These are phyloP conservation scores for Sebastes vulpes DNA, from an alignment of 2,797 vertebrate genomes.

Conservation along the genomic window DNA sequence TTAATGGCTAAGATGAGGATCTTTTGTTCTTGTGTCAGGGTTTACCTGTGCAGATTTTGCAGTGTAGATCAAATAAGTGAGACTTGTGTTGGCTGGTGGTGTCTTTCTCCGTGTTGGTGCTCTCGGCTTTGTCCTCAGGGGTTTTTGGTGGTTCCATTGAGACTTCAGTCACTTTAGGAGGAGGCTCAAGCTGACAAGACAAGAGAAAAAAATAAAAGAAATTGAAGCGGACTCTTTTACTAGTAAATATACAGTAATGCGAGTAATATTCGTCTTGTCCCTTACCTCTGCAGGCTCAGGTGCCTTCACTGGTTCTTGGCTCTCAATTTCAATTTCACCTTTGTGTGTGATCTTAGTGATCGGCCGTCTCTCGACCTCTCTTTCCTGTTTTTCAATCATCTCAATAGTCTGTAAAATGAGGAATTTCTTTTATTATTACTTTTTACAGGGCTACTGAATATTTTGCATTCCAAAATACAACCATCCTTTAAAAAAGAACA, in stretches of 20 bases:
- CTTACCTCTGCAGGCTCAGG: slow-evolving; percentile 91
- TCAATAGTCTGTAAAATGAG: slow-evolving; percentile 92
- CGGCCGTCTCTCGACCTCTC: slow-evolving; percentile 95
- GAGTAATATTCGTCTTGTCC: not conserved
- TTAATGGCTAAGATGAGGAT: not conserved
- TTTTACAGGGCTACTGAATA: not conserved
- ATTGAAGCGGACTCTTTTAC: not conserved
- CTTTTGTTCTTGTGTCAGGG: not conserved
- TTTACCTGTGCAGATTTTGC: slow-evolving; percentile 99
- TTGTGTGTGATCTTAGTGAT: slow-evolving; percentile 99
- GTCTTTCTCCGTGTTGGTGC: slow-evolving; percentile 86
- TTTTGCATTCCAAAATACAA: not conserved
- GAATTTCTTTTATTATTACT: not conserved
- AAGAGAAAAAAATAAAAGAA: not conserved
- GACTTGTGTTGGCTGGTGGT: slow-evolving; percentile 96
- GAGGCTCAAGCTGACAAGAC: slow-evolving; percentile 78
- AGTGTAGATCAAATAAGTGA: slow-evolving; percentile 97
- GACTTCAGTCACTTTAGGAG: slow-evolving; percentile 86
- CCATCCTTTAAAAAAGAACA: not conserved
- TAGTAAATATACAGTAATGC: not conserved
- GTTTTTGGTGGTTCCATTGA: slow-evolving; percentile 81
- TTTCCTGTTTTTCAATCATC: slow-evolving; percentile 99
- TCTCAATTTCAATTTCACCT: slow-evolving; percentile 99
- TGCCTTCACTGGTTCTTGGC: slow-evolving; percentile 93
- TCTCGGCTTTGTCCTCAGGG: slow-evolving; percentile 87